These are phyloP conservation scores for Xiphorhynchus erythropygius DNA, from an alignment of 2,797 vertebrate species.

Conservation along the genomic window DNA sequence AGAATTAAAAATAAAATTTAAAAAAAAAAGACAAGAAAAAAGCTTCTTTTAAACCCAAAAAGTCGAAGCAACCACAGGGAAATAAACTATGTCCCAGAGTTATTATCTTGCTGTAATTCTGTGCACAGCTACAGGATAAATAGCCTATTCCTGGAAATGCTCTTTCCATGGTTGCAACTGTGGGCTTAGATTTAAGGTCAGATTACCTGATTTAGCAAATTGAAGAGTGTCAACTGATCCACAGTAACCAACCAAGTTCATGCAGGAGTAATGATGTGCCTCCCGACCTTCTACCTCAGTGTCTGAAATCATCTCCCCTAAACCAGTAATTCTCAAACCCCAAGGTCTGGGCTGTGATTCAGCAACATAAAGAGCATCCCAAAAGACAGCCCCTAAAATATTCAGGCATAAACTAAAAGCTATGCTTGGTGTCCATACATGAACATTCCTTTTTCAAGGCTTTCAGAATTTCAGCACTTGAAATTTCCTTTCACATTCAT, in stretches of 20 bases:
- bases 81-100: neutral
- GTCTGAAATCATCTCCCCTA: neutral
- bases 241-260: neutral
- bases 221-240: neutral
- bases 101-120: neutral
- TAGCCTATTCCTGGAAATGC: neutral
- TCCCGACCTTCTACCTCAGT: neutral
- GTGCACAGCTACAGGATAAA: neutral
- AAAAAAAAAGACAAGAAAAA: rapidly evolving
- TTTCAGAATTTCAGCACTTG: neutral
- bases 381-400: neutral
- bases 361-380: neutral
- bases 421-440: neutral
- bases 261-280: neutral
- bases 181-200: neutral
- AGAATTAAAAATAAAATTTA: neutral
- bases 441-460: neutral
- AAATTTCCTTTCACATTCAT: neutral
- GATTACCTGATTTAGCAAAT: neutral
- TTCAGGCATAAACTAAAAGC: neutral
- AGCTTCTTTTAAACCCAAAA: neutral
- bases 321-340: neutral
- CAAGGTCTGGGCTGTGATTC: neutral
- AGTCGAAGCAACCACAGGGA: neutral
- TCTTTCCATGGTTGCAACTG: neutral